Percentiles rank a stretch among this genome's conserved stretches.
These are phyloP conservation scores for Homarus americanus DNA, from an alignment of 1,140 invertebrate species.

Conservation along the genomic window DNA sequence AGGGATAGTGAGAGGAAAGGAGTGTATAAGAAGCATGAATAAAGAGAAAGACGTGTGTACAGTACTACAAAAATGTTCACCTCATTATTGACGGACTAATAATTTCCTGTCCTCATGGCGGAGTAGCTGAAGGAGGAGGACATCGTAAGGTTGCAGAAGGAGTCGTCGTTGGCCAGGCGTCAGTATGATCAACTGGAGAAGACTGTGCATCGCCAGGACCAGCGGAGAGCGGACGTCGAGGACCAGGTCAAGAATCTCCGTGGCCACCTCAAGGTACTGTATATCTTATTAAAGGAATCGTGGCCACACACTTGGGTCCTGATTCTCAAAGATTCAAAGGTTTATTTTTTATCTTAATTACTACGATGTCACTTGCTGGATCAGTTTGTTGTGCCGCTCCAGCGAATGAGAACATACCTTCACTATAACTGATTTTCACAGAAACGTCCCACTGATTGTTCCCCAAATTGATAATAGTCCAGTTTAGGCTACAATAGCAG, in stretches of 20 bases:
- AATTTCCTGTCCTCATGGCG: background rate
- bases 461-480: too few relatives aligned
- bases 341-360: too few relatives aligned
- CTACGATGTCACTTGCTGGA: too few relatives aligned
- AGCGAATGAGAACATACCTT: too few relatives aligned
- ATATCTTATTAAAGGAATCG: too few relatives aligned
- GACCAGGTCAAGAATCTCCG: constrained; percentile 52
- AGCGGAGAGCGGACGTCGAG: constrained; percentile 38
- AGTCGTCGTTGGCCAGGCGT: constrained; percentile 21
- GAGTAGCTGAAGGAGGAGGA: constrained; percentile 57
- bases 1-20: constrained; percentile 38
- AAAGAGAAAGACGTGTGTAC: background rate
- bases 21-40: background rate
- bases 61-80: background rate
- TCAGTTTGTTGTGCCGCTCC: too few relatives aligned
- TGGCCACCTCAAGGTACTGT: constrained; percentile 55
- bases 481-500: too few relatives aligned
- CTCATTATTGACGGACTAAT: background rate
- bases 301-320: too few relatives aligned
- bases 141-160: constrained; percentile 43
- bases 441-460: too few relatives aligned
- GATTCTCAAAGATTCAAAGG: too few relatives aligned
- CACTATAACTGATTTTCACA: too few relatives aligned
- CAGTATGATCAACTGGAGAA: constrained; percentile 68
- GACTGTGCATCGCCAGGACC: constrained; percentile 48